Conservation (phyloP, 2,888 invertebrate genomes). For the Therioaphis trifolii region DNA sequence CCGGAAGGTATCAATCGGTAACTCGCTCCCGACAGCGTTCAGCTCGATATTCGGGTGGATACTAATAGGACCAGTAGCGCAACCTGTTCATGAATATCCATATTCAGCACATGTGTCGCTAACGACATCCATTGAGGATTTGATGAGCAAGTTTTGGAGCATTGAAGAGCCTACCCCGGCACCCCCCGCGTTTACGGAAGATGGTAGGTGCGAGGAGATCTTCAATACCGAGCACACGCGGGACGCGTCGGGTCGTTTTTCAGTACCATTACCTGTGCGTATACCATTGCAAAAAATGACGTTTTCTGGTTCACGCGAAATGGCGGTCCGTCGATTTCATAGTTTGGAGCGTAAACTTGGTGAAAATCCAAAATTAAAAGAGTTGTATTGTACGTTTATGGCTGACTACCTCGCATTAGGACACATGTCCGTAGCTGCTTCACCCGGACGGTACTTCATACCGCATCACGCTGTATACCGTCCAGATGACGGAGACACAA, state of each 20-base stretch:
- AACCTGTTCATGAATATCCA: neutral
- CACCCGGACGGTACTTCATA: no score
- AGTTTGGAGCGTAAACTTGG: neutral
- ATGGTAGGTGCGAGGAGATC: slow-evolving; percentile 39
- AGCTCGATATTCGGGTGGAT: slow-evolving; percentile 47
- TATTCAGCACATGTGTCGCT: neutral
- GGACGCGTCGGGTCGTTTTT: slow-evolving; percentile 28
- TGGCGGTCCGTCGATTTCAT: neutral
- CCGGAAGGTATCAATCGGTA: neutral
- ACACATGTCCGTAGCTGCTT: no score
- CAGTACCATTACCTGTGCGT: slow-evolving; percentile 42
- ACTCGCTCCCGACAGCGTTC: no score
- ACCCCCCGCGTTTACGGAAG: neutral
- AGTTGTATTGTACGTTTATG: slow-evolving; percentile 40
- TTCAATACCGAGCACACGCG: slow-evolving; percentile 15
- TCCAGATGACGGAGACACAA: no score
- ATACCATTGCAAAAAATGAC: neutral
- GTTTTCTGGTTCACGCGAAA: slow-evolving; percentile 5
- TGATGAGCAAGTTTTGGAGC: slow-evolving; percentile 34
- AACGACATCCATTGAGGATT: slow-evolving; percentile 24
- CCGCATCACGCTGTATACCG: no score
- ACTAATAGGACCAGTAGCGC: neutral
- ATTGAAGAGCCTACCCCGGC: slow-evolving; percentile 40
- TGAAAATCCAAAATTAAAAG: neutral
- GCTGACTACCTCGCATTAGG: no score